These are phyloP conservation scores for Girardinichthys multiradiatus DNA, from an alignment of 2,113 vertebrate species.

Conservation along the genomic window DNA sequence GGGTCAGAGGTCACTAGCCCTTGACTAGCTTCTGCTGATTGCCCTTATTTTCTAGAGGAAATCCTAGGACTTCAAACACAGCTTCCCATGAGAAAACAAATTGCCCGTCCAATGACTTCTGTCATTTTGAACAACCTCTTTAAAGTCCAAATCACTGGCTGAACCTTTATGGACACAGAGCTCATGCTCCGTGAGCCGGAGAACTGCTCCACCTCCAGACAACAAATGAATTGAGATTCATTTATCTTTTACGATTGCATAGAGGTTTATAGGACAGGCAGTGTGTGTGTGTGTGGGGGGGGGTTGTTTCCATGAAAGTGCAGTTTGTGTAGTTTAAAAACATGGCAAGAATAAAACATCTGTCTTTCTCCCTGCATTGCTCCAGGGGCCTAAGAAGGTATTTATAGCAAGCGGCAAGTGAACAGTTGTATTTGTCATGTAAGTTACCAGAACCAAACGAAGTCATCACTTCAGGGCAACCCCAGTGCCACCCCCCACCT, in stretches of 20 bases:
- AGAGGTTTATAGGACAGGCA: constrained; percentile 37
- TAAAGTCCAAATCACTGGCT: constrained; percentile 56
- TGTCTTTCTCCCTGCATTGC: constrained; percentile 70
- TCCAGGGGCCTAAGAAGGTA: constrained; percentile 66
- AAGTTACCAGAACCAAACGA: constrained; percentile 70
- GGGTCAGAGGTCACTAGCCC: constrained; percentile 56
- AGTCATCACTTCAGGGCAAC: constrained; percentile 69
- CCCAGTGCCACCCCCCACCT: background rate
- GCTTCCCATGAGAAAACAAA: constrained; percentile 64
- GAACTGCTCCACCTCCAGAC: constrained; percentile 39
- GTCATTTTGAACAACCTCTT: constrained; percentile 64
- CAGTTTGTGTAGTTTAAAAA: constrained; percentile 62
- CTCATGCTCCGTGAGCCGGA: constrained; percentile 41
- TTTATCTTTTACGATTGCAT: constrained; percentile 63
- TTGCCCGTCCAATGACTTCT: constrained; percentile 61
- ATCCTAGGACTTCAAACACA: constrained; percentile 57
- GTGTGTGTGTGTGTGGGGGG: constrained; percentile 2
- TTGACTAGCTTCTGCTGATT: constrained; percentile 63
- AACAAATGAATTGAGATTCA: constrained; percentile 38
- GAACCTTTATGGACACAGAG: constrained; percentile 59
- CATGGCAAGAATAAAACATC: constrained; percentile 75
- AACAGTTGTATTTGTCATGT: constrained; percentile 75
- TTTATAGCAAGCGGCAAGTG: constrained; percentile 74
- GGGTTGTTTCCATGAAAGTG: constrained; percentile 26
- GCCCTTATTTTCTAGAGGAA: constrained; percentile 60